phyloP scores from a whole-genome alignment of 2,797 vertebrate species.

The Aratinga solstitialis region DNA sequence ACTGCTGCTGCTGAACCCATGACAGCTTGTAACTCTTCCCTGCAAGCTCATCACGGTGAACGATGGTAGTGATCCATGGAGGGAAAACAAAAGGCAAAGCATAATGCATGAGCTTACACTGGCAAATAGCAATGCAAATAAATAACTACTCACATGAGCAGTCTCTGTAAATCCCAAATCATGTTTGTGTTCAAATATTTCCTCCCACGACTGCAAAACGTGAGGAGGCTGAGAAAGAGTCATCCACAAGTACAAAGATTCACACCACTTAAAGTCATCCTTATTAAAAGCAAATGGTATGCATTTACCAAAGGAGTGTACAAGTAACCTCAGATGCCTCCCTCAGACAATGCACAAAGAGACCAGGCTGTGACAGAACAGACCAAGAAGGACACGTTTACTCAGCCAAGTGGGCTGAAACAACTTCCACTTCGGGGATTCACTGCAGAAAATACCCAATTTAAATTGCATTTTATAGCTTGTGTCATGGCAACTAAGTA shows the following conservation, averaged over 20 bases:
- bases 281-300: neutral
- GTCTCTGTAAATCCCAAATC: neutral
- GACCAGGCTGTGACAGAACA: neutral
- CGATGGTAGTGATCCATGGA: neutral
- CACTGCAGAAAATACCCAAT: neutral
- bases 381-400: neutral
- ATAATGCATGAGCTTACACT: neutral
- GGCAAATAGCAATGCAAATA: constrained; percentile 2
- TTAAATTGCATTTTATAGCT: constrained; percentile 20
- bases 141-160: neutral
- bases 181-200: constrained; percentile 58
- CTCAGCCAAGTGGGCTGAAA: neutral
- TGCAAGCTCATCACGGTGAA: accelerated
- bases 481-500: neutral
- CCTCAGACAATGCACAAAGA: accelerated
- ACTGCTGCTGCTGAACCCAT: too few relatives aligned
- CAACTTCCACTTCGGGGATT: neutral
- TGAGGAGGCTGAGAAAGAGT: constrained; percentile 45
- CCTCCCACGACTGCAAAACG: constrained; percentile 32
- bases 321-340: neutral
- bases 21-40: neutral
- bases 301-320: neutral
- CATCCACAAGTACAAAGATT: neutral
- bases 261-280: neutral
- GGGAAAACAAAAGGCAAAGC: neutral